Base-by-base conservation (phyloP, 2,888 invertebrate species). In the Apamea sordens region DNA sequence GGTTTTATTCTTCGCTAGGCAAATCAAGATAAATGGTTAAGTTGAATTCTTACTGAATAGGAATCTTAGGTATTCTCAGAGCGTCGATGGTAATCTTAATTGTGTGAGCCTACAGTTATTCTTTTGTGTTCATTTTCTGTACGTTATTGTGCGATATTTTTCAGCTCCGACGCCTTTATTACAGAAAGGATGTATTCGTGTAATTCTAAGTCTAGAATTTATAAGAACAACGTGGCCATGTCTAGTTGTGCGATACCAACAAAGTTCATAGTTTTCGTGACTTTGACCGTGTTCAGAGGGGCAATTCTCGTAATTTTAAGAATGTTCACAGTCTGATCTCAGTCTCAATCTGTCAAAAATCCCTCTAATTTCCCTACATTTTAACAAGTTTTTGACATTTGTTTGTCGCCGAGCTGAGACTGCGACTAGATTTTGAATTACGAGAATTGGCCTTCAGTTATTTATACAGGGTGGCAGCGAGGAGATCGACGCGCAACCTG, bases 221-320 rank as follows among this genome's bases (percentile, higher is more conserved):
- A 2, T 21, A 41, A 8, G 28, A 36, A 47, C 44, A n/a, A 56
- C 15, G 24, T 47, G 36, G 18, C 21, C 24, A 67, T 10, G 6
- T 63, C 21, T 41, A 41, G 24, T 18, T 41, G 18, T 32, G 4
- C 18, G 18, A 61, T 24, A 36, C 10, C 21, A 82, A 73, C 28
- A 28, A 47, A 72, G 53, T 73, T 64, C 36, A 59, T 74, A 44
- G 41, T 36, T 76, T 61, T 67, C 32, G 41, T 41, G 59, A 41
- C 56, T 59, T 44, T 68, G 53, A 36, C 18, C 32, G 67, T 44
- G 5, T 50, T 36, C 65, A n/a, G n/a, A n/a, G n/a, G n/a, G n/a
- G n/a, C n/a, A n/a, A n/a, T n/a, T n/a, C n/a, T n/a, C n/a, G n/a
- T n/a, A n/a, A n/a, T n/a, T n/a, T n/a, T n/a, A n/a, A n/a, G n/a